Evolutionary conservation across 2,888 invertebrate species (phyloP).

Genomic region (Melolontha melolontha): DNA sequence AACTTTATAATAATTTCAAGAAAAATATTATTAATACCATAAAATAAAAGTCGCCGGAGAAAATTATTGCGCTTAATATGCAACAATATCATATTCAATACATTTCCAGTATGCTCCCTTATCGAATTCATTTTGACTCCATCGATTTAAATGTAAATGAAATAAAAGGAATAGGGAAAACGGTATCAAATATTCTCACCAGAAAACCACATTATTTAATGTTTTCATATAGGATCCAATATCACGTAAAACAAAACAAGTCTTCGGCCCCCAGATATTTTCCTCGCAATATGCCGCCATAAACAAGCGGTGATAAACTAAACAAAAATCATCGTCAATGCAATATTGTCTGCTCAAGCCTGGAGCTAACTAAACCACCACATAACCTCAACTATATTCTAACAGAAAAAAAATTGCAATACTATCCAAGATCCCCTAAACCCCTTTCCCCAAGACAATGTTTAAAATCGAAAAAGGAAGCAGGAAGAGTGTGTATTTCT

Average conservation of each 20-base stretch:
- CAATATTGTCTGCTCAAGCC: slow-evolving; percentile 52
- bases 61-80: too few relatives aligned
- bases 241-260: slow-evolving; percentile 56
- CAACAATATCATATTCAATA: too few relatives aligned
- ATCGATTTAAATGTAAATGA: slow-evolving; percentile 28
- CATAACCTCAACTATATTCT: slow-evolving; percentile 33
- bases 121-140: too few relatives aligned
- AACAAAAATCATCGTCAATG: slow-evolving; percentile 57
- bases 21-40: too few relatives aligned
- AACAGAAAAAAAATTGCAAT: slow-evolving; percentile 48
- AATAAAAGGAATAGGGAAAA: slow-evolving; percentile 18
- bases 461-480: slow-evolving; percentile 47
- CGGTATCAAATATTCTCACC: slow-evolving; percentile 28
- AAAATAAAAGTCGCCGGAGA: too few relatives aligned
- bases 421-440: slow-evolving; percentile 38
- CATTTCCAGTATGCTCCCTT: too few relatives aligned
- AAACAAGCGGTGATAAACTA: slow-evolving; percentile 59
- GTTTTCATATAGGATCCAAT: slow-evolving; percentile 58
- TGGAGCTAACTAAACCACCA: slow-evolving; percentile 40
- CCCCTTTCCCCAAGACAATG: slow-evolving; percentile 23
- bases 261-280: slow-evolving; percentile 52
- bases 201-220: slow-evolving; percentile 52
- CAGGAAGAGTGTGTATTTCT: slow-evolving; percentile 54
- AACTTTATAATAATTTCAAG: too few relatives aligned
- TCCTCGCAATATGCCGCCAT: slow-evolving; percentile 57